Evolutionary conservation across 2,113 vertebrate genomes (phyloP).

Genomic region (Ciconia maguari): DNA sequence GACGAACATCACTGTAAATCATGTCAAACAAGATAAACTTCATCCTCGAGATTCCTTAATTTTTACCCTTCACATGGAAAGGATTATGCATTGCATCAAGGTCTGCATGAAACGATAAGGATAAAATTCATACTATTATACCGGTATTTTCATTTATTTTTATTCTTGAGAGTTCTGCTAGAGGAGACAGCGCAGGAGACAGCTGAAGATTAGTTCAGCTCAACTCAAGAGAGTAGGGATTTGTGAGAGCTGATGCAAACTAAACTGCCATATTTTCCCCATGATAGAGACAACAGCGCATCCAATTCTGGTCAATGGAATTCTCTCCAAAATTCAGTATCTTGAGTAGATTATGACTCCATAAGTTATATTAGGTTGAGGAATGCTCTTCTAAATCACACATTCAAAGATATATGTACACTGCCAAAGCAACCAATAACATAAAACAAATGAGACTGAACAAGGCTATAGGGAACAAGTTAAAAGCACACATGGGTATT

Average conservation of each 20-base stretch:
- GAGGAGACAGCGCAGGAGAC: not conserved
- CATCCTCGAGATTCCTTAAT: not conserved
- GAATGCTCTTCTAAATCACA: not conserved
- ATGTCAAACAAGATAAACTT: not conserved
- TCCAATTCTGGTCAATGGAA: not conserved
- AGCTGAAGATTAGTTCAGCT: not conserved
- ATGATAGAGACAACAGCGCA: not conserved
- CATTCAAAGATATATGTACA: fast-evolving
- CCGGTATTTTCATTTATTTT: not conserved
- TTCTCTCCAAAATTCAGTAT: not conserved
- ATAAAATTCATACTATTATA: not conserved
- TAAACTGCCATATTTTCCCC: not conserved
- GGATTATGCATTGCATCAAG: not conserved
- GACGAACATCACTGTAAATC: not conserved
- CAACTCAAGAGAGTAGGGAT: not conserved
- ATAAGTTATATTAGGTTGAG: not conserved
- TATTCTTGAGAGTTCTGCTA: not conserved
- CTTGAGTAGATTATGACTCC: not conserved
- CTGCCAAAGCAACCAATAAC: not conserved
- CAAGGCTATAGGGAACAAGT: fast-evolving
- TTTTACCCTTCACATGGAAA: not conserved
- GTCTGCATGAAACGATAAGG: not conserved
- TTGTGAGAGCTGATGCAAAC: not conserved
- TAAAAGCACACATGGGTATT: fast-evolving
- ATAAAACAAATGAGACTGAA: not conserved